Conservation (phyloP, 2,888 invertebrate genomes). For the Ornithoptera priamus region DNA sequence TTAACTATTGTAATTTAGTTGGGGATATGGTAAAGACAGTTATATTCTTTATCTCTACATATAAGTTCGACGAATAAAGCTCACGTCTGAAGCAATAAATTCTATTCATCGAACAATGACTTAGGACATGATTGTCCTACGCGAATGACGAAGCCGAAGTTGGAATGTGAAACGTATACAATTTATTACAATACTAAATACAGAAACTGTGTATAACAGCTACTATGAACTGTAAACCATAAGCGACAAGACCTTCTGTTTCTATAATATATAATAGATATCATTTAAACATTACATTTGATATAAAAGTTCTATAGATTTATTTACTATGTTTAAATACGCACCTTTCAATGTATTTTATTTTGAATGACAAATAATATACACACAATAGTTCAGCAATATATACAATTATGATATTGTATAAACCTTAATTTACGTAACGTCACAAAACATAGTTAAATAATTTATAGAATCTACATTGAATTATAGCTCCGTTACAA, state of each 20-base stretch:
- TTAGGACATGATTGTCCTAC: slow-evolving; percentile 12
- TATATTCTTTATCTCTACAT: no score
- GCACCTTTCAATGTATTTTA: neutral
- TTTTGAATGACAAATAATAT: neutral
- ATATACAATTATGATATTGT: no score
- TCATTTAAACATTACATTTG: neutral
- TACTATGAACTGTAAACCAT: neutral
- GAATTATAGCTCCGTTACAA: no score
- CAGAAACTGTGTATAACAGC: neutral
- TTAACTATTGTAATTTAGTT: no score
- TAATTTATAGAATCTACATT: no score
- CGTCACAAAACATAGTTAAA: no score
- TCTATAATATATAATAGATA: neutral
- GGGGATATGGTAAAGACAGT: no score
- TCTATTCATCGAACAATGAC: slow-evolving; percentile 4
- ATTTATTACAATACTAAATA: slow-evolving; percentile 33
- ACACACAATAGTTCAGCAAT: no score
- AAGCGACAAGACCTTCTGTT: neutral
- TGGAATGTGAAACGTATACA: slow-evolving; percentile 23
- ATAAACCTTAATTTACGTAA: no score
- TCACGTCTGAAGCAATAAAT: neutral
- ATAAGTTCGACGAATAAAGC: no score
- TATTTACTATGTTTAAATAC: neutral
- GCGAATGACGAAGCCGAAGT: slow-evolving; percentile 9
- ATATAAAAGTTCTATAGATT: slow-evolving; percentile 1